Percentiles rank a stretch among this genome's conserved stretches.
Evolutionary conservation across 2,888 invertebrate species (phyloP).

Genomic region (Caenorhabditis sp.): DNA sequence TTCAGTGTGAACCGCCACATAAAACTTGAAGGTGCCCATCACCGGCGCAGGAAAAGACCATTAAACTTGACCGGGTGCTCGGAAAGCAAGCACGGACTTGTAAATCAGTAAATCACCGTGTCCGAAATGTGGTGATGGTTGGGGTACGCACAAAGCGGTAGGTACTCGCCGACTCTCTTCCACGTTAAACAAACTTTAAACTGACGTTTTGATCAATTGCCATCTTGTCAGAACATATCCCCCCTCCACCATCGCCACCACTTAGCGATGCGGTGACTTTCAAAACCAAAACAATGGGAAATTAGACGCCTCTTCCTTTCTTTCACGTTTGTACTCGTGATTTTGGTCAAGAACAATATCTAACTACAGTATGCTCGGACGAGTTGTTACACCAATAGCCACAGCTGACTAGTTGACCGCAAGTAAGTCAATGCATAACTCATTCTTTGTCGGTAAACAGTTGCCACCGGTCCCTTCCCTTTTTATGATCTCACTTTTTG

Average conservation of each 20-base stretch:
- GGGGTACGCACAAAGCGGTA: conserved; percentile 35
- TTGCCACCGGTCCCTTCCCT: conserved; percentile 23
- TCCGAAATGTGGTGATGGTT: conserved; percentile 30
- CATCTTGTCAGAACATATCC: conserved; percentile 57
- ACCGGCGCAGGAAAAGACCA: conserved; percentile 33
- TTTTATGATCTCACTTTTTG: conserved; percentile 47
- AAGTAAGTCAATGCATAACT: conserved; percentile 36
- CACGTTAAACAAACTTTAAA: conserved; percentile 72
- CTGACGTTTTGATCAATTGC: conserved; percentile 68
- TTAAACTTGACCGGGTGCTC: conserved; percentile 42
- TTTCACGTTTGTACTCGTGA: no score
- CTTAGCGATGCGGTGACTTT: conserved; percentile 36
- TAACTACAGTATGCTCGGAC: neutral
- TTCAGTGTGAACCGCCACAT: conserved; percentile 34
- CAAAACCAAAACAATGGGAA: conserved; percentile 48
- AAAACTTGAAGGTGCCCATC: conserved; percentile 35
- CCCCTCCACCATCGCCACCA: conserved; percentile 40
- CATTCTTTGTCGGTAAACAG: conserved; percentile 56
- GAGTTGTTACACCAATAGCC: neutral
- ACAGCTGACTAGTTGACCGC: conserved; percentile 1
- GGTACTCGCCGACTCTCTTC: conserved; percentile 24
- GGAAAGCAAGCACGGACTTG: conserved; percentile 17
- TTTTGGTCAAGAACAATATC: no score
- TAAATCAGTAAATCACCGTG: conserved; percentile 58
- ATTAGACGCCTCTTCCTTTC: conserved; percentile 4